Percentiles rank a stretch among this genome's conserved stretches.
phyloP scores from a whole-genome alignment of 2,888 invertebrate species.

The Mimumesa dahlbomi region DNA sequence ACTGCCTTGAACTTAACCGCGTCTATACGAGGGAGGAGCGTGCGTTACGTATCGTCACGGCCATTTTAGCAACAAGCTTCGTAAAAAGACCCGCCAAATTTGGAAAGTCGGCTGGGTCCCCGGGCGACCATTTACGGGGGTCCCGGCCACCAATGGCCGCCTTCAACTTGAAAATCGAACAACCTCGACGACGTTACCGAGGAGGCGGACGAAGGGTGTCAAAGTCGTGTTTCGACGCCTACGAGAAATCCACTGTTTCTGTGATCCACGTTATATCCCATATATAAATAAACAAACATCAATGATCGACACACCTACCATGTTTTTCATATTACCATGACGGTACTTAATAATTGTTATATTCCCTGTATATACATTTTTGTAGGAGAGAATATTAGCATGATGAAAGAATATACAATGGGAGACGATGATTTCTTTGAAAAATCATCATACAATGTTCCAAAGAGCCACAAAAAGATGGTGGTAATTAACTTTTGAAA shows the following conservation, averaged over 20 bases:
- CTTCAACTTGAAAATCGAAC: constrained; percentile 71
- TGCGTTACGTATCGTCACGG: constrained; percentile 49
- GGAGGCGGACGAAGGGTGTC: constrained; percentile 52
- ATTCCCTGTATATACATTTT: too few relatives aligned
- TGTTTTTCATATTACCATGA: too few relatives aligned
- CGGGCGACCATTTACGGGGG: constrained; percentile 70
- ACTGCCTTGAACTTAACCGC: constrained; percentile 72
- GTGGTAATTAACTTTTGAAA: too few relatives aligned
- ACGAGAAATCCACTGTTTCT: too few relatives aligned
- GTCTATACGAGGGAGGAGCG: constrained; percentile 58
- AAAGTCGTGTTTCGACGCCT: constrained; percentile 61
- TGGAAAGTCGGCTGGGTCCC: constrained; percentile 73
- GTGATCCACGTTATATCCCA: too few relatives aligned
- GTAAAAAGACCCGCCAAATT: constrained; percentile 73
- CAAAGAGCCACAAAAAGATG: too few relatives aligned
- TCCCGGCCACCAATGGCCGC: constrained; percentile 71
- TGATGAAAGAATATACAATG: too few relatives aligned
- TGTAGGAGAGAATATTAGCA: too few relatives aligned
- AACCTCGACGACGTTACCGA: not conserved
- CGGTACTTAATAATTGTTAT: too few relatives aligned
- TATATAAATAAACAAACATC: too few relatives aligned
- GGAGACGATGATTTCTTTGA: not conserved
- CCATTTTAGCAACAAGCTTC: constrained; percentile 68
- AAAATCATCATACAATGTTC: too few relatives aligned
- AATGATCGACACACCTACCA: too few relatives aligned